Percentiles rank a stretch among this genome's conserved stretches.
Evolutionary conservation across 2,113 vertebrate genomes (phyloP).

Genomic region (Chloropsis cyanopogon): DNA sequence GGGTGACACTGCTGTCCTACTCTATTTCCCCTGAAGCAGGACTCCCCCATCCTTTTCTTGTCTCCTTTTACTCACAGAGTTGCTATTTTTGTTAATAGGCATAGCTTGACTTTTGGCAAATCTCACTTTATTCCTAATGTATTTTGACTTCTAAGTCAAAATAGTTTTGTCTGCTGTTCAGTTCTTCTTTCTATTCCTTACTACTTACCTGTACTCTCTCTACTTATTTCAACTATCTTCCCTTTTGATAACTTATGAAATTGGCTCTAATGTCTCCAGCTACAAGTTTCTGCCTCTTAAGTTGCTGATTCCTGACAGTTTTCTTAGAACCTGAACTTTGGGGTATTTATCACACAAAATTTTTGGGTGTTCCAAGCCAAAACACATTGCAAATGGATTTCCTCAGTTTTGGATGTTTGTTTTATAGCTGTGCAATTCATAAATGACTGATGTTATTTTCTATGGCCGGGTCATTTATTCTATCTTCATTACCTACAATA

Average conservation of each 20-base stretch:
- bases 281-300: background rate
- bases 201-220: background rate
- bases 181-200: background rate
- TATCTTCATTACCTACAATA: slow-evolving; percentile 35
- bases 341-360: background rate
- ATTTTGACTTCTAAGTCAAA: background rate
- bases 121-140: background rate
- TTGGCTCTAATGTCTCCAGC: background rate
- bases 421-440: background rate
- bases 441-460: background rate
- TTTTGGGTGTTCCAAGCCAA: background rate
- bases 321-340: background rate
- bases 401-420: background rate
- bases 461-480: background rate
- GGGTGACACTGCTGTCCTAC: background rate
- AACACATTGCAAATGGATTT: background rate
- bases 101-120: background rate
- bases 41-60: background rate
- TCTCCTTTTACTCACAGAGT: background rate
- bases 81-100: background rate
- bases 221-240: background rate
- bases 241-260: background rate
- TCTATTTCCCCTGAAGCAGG: background rate
- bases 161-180: background rate
- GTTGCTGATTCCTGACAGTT: background rate